Conservation (phyloP, 1,140 invertebrate genomes). For the Nephotettix cincticeps region DNA sequence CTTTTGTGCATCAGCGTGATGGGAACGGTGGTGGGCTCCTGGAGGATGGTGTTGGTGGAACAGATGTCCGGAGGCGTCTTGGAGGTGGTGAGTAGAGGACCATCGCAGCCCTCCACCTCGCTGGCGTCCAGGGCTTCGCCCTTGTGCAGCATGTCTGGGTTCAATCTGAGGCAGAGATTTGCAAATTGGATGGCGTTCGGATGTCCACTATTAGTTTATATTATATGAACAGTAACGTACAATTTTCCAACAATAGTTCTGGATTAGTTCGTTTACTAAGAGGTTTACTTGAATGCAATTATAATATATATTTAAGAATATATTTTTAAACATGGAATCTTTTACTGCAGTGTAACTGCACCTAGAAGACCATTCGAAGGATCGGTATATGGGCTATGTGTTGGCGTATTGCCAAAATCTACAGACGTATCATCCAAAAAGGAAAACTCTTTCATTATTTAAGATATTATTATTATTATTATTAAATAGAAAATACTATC, state of each 20-base stretch:
- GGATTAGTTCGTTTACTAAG: too few relatives aligned
- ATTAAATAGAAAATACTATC: too few relatives aligned
- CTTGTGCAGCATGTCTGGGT: constrained; percentile 9
- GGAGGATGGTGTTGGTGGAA: constrained; percentile 21
- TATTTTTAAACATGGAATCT: too few relatives aligned
- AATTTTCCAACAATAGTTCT: neutral
- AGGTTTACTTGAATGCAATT: too few relatives aligned
- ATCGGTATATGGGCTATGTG: too few relatives aligned
- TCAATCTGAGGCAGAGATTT: neutral
- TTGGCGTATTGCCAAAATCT: too few relatives aligned
- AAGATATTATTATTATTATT: too few relatives aligned
- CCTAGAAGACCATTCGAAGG: too few relatives aligned
- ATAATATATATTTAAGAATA: too few relatives aligned
- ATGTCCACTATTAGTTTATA: neutral
- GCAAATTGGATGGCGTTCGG: neutral
- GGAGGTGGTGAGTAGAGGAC: constrained; percentile 27
- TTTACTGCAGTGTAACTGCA: too few relatives aligned
- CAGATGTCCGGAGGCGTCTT: constrained; percentile 34
- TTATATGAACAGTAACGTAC: neutral
- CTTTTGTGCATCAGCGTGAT: constrained; percentile 51
- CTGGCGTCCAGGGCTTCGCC: constrained; percentile 29
- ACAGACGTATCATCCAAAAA: too few relatives aligned
- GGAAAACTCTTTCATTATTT: too few relatives aligned
- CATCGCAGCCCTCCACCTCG: constrained; percentile 36
- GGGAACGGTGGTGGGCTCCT: constrained; percentile 49